A percentile compares a stretch with the other conserved stretches of the same genome.
These are phyloP conservation scores for Papilio dardanus DNA, from an alignment of 1,140 invertebrate genomes.

Conservation along the genomic window DNA sequence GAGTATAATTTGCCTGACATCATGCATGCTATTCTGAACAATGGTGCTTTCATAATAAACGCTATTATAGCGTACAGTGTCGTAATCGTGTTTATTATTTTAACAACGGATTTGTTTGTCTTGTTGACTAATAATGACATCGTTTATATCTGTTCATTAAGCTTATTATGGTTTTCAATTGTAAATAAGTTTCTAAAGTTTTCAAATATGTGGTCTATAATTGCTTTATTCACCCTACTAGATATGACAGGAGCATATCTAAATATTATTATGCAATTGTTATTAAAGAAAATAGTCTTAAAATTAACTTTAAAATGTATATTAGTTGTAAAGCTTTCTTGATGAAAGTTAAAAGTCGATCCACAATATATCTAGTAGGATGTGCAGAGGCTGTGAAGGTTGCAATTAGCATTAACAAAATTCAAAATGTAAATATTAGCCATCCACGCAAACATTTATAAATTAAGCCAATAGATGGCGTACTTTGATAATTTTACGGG, in stretches of 20 bases:
- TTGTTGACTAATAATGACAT: slow-evolving; percentile 10
- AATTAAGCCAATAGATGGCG: neutral
- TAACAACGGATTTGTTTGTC: slow-evolving; percentile 26
- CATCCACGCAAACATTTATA: neutral
- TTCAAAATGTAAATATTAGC: neutral
- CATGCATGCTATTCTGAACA: slow-evolving; percentile 30
- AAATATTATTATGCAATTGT: neutral
- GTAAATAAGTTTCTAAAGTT: neutral
- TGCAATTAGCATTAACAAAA: neutral
- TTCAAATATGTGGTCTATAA: neutral
- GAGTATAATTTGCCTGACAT: slow-evolving; percentile 29
- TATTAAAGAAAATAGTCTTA: neutral
- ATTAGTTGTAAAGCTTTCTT: neutral
- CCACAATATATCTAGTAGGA: neutral
- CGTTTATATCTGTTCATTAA: neutral
- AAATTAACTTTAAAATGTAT: neutral
- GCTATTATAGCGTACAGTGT: slow-evolving; percentile 13
- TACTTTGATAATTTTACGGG: neutral
- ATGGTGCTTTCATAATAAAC: slow-evolving; percentile 22
- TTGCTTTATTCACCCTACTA: neutral
- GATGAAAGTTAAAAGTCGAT: neutral
- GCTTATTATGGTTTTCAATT: slow-evolving; percentile 17
- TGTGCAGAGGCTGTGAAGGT: neutral
- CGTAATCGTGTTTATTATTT: slow-evolving; percentile 12
- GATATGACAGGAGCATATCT: neutral